A percentile compares a stretch with the other conserved stretches of the same genome.
Evolutionary conservation across 2,797 vertebrate species (phyloP).

Genomic region (Craterocephalus amniculus): DNA sequence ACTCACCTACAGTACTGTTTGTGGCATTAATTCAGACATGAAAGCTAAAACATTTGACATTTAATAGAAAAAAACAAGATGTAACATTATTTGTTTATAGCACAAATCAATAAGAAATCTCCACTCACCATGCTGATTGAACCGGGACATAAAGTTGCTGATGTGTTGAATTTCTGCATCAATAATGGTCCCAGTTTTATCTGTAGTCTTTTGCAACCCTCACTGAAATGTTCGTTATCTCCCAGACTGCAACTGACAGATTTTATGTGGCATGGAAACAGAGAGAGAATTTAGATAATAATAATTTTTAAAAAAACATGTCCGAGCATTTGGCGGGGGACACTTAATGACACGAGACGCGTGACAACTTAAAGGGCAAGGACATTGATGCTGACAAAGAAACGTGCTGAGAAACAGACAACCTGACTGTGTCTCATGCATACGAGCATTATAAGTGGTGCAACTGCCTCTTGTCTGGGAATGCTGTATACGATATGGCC

Average conservation of each 20-base stretch:
- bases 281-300: slow-evolving; percentile 58
- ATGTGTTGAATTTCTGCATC: background rate
- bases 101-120: background rate
- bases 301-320: slow-evolving; percentile 12
- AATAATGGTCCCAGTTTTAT: background rate
- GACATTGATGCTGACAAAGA: slow-evolving; percentile 9
- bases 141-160: background rate
- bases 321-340: slow-evolving; percentile 10
- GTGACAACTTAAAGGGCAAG: slow-evolving; percentile 32
- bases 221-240: slow-evolving; percentile 10
- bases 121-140: background rate
- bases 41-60: background rate
- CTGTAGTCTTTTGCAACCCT: background rate
- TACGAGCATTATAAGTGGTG: slow-evolving; percentile 1
- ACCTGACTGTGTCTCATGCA: background rate
- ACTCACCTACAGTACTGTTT: background rate
- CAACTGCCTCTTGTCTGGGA: slow-evolving; percentile 24
- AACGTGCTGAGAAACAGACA: slow-evolving; percentile 6
- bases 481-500: slow-evolving; percentile 21
- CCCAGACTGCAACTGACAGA: slow-evolving; percentile 20
- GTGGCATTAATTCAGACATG: background rate
- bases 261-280: slow-evolving; percentile 46
- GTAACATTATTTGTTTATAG: too few species aligned
- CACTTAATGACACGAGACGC: slow-evolving; percentile 9
- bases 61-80: too few species aligned